A percentile compares a stretch with the other conserved stretches of the same genome.
phyloP scores from a whole-genome alignment of 2,888 invertebrate species.

The Dilophus febrilis region DNA sequence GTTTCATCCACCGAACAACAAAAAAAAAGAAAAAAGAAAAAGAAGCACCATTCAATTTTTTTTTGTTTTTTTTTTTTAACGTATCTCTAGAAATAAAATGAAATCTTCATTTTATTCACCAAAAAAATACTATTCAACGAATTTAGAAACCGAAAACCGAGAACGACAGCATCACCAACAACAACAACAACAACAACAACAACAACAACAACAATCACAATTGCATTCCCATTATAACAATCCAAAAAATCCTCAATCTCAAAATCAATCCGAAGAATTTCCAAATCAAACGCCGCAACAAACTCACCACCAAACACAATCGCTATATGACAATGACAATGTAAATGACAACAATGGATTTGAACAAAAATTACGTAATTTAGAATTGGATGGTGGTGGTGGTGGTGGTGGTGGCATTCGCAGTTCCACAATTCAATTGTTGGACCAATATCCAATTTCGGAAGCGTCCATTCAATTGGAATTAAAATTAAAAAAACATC shows the following conservation, averaged over 20 bases:
- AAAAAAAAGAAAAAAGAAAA: too few relatives aligned
- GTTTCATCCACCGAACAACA: too few relatives aligned
- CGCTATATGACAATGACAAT: not conserved
- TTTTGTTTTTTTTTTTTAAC: too few relatives aligned
- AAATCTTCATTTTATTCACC: too few relatives aligned
- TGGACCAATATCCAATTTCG: not conserved
- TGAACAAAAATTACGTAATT: not conserved
- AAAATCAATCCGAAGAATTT: not conserved
- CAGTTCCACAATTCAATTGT: not conserved
- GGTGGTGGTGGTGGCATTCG: slow-evolving; percentile 3
- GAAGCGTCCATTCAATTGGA: slow-evolving; percentile 34
- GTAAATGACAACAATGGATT: not conserved
- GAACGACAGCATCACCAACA: too few relatives aligned
- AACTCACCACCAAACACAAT: not conserved
- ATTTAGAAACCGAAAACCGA: too few relatives aligned
- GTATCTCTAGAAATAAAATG: too few relatives aligned
- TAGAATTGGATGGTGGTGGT: not conserved
- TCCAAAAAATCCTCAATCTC: too few relatives aligned
- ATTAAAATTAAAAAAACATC: not conserved
- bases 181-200: not conserved
- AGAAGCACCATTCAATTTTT: too few relatives aligned
- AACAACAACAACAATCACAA: not conserved
- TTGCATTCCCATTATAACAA: too few relatives aligned
- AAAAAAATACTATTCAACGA: too few relatives aligned
- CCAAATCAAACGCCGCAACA: slow-evolving; percentile 1